Base-by-base conservation (phyloP, 2,888 invertebrate genomes). In the Drepanosiphum platanoidis region DNA sequence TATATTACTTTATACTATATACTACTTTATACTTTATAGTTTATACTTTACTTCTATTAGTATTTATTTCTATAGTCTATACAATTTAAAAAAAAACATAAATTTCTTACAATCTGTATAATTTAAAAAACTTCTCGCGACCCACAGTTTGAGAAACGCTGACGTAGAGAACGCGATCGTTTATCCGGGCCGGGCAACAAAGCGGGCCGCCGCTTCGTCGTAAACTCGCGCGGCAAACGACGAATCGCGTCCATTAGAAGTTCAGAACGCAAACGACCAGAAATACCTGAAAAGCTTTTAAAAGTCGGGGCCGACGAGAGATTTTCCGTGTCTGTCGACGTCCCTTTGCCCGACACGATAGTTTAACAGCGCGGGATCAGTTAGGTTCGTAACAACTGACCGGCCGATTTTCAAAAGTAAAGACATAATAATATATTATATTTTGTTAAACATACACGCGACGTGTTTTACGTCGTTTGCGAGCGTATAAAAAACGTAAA, bases 351-450 rank as follows among this genome's bases (percentile, higher is more conserved):
- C 8, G 46, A 34, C n/a, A n/a, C n/a, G 46, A 79, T 79, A 66
- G 46, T 79, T 66, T 79, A 79, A 79, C 58, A 32, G 46, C 61
- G n/a, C 32, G 1, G 66, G 42, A 78, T 78, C 66, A 79, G 66
- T 79, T n/a, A n/a, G n/a, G n/a, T 46, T 15, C 34, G 66, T 42
- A 66, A 78, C 32, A 27, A 66, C 46, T 79, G 66, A 66, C 78
- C 78, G 7, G 66, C n/a, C n/a, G 42, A 42, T 78, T 74, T 64
- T 64, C 39, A 30, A 78, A n/a, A 78, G 39, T 42, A 46, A 46
- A 46, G 42, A 79, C 30, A 34, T 30, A 78, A 30, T 46, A 46
- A n/a, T 79, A 22, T 66, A 34, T 42, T 61, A 66, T 66, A 15
- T 66, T n/a, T n/a, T n/a, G n/a, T n/a, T 66, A 32, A 13, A 18